Evolutionary conservation across 64 coral and sea anemone species (phyloP), one percentile per base, ranked within the genome.

Genomic region (Catalaphyllia jardinei): DNA sequence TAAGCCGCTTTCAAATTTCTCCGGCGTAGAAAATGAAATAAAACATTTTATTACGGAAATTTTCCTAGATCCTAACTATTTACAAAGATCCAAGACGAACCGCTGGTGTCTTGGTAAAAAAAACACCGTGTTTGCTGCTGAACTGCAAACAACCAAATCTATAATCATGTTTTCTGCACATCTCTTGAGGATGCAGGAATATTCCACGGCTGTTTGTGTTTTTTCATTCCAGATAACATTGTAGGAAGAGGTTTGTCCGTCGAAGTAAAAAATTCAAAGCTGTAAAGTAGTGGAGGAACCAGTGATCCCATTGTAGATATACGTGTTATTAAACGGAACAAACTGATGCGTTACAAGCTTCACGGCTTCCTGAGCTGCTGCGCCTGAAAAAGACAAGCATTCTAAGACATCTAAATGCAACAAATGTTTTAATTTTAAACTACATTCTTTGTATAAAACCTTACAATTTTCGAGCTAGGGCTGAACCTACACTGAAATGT

Each of bases 291-390:
- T 87, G 0, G 97, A 99, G 17, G 91, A 91, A 28, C 97, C 97
- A 46, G 94, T 91, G 78, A 95, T 99, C 20, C 94, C 97, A 29
- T 99, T 99, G 79, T 99, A 99, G 65, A 99, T 93, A 71, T 90
- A 99, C 1, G 88, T 93, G 71, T 95, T 93, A 60, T 95, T 89
- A 67, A 99, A 99, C 25, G 97, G 97, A 10, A 99, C 97, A 86
- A 95, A 99, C 69, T 99, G 97, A 16, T 80, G 97, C 0, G 97
- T 99, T 19, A 99, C 83, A 69, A 99, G 85, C 83, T 99, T 99
- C 27, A 99, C 88, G 38, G 91, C 85, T 79, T 99, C 97, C 81
- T 99, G 97, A 20, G 97, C 94, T 18, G 94, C 94, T 12, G 97
- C 93, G 16, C 97, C 97, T 93, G 67, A 18, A 84, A 91, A 87